phyloP scores from a whole-genome alignment of 2,888 invertebrate species.

The Punctoribates punctum region DNA sequence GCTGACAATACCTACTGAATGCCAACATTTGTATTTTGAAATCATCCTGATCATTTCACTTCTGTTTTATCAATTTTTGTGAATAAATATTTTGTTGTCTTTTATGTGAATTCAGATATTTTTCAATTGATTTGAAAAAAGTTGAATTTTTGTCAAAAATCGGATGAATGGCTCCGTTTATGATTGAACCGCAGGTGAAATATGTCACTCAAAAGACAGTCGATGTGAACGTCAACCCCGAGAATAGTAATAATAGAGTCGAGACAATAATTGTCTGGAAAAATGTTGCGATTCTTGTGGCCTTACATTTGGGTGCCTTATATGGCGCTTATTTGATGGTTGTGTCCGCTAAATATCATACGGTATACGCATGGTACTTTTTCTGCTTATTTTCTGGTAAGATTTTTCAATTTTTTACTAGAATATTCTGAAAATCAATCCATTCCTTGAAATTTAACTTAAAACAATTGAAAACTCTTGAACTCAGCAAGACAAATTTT shows the following conservation, averaged over 20 bases:
- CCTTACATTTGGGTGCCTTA: neutral
- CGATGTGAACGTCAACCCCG: neutral
- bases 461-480: too few relatives aligned
- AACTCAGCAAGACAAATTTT: too few relatives aligned
- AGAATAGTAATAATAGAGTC: neutral
- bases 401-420: neutral
- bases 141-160: neutral
- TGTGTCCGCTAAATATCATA: constrained; percentile 12
- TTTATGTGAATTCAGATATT: neutral
- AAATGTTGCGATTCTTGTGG: neutral
- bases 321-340: constrained; percentile 24
- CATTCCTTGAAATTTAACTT: too few relatives aligned
- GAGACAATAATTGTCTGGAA: neutral
- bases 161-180: neutral
- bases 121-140: neutral
- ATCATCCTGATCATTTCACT: neutral
- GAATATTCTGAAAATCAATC: too few relatives aligned
- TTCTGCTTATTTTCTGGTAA: constrained; percentile 21
- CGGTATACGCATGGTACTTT: constrained; percentile 1
- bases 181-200: neutral
- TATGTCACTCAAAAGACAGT: neutral
- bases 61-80: neutral
- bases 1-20: too few relatives aligned
- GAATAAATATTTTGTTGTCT: neutral
- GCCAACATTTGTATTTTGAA: too few relatives aligned